Evolutionary conservation across 2,888 invertebrate species (phyloP), one percentile per base, ranked within the genome.

Genomic region (Amblyteles armatorius): DNA sequence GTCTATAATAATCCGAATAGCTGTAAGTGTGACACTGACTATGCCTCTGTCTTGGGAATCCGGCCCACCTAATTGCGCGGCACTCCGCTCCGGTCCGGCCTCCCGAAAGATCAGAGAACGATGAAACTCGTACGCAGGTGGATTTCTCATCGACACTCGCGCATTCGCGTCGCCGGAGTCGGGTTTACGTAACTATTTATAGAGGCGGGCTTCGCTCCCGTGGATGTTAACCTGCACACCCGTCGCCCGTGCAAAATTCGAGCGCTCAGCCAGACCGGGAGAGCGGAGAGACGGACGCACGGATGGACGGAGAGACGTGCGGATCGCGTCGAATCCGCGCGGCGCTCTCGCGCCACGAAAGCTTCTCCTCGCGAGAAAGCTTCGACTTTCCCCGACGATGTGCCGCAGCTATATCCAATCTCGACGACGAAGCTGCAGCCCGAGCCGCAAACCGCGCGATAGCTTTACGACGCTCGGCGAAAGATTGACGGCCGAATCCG

Each of bases 401-500:
- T 13, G 33, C 19, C 11, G 57, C 40, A 57, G 26, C 44, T 19
- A 13, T 63, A 29, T 63, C n/a, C 63, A n/a, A n/a, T 63, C 63
- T 29, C 60, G 22, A 60, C 40, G 60, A 44, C 33, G 55, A 9
- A 16, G 52, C n/a, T 77, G 67, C 50, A 72, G 29, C 36, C 11
- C 29, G 40, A 73, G 60, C 73, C 82, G 86, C 65, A 79, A 67
- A 81, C 80, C 86, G 85, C 86, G 86, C 84, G 93, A 92, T 91
- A 91, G 91, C 89, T 92, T 90, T 89, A 90, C 92, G 92, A 89
- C 89, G 87, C 60, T 84, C 87, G 92, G 83, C 89, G 92, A 93
- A 91, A 93, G 93, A 93, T 93, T 92, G 93, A 93, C 93, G 93
- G 89, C 84, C 90, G 89, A 89, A 92, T 93, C 93, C 91, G 91